These are phyloP conservation scores for Ctenosaura bakeri DNA, from an alignment of 2,797 vertebrate genomes.

Conservation along the genomic window DNA sequence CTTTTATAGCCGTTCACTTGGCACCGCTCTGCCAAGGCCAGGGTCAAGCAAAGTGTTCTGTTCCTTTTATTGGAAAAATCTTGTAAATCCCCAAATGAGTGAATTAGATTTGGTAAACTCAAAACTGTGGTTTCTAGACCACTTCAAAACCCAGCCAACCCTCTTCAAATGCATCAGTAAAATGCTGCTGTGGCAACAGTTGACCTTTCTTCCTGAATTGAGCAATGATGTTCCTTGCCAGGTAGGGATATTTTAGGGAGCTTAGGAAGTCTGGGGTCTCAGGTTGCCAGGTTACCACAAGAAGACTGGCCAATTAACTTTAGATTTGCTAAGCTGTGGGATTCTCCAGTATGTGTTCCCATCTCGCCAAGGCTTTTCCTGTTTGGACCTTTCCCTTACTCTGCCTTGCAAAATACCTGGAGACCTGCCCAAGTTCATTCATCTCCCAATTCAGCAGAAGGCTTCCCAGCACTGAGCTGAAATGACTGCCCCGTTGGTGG, in stretches of 20 bases:
- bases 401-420: not conserved
- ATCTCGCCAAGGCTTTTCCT: not conserved
- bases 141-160: not conserved
- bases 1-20: not conserved
- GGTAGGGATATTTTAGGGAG: not conserved
- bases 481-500: no score
- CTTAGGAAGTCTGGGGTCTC: not conserved
- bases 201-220: not conserved
- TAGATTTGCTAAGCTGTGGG: not conserved
- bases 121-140: not conserved
- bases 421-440: not conserved
- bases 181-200: not conserved
- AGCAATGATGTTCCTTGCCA: not conserved
- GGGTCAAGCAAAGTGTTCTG: not conserved
- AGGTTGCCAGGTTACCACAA: slow-evolving; percentile 11
- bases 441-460: not conserved
- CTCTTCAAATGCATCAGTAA: not conserved
- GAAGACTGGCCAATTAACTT: not conserved
- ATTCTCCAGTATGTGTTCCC: not conserved
- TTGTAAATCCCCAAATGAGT: slow-evolving; percentile 26
- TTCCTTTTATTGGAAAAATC: not conserved
- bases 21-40: not conserved
- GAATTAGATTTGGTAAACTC: not conserved
- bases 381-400: not conserved
- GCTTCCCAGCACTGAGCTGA: no score